phyloP scores from a whole-genome alignment of 2,888 invertebrate genomes.

The Drosophila lutescens region DNA sequence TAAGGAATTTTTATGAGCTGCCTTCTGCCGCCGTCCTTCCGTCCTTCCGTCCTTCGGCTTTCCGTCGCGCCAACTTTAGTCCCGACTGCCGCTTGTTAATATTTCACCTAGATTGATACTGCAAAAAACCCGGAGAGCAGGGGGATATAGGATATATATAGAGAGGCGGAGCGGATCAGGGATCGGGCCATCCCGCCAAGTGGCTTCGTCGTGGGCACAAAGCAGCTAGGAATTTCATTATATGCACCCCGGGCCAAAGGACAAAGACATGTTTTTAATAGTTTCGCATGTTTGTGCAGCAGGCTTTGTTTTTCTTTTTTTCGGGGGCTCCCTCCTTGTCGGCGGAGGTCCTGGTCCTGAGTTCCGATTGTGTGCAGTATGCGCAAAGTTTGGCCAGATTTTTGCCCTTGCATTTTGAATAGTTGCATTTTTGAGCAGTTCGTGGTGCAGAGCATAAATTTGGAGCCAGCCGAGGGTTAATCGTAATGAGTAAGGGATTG shows the following conservation, averaged over 20 bases:
- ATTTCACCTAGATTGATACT: slow-evolving; percentile 80
- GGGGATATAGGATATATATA: not conserved
- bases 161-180: slow-evolving; percentile 2
- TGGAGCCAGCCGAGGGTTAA: slow-evolving; percentile 16
- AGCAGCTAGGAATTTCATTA: slow-evolving; percentile 75
- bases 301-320: slow-evolving; percentile 24
- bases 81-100: slow-evolving; percentile 65
- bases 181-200: slow-evolving; percentile 37
- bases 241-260: slow-evolving; percentile 63
- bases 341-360: not conserved
- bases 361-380: slow-evolving; percentile 27
- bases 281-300: slow-evolving; percentile 72
- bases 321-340: slow-evolving; percentile 1
- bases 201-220: slow-evolving; percentile 45
- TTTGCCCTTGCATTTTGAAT: slow-evolving; percentile 50
- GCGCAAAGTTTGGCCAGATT: slow-evolving; percentile 42
- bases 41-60: slow-evolving; percentile 36
- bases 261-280: slow-evolving; percentile 77
- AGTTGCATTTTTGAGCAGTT: slow-evolving; percentile 64
- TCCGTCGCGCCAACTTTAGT: slow-evolving; percentile 54
- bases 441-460: slow-evolving; percentile 28
- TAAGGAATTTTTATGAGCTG: slow-evolving; percentile 81
- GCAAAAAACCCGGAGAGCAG: slow-evolving; percentile 23
- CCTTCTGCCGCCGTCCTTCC: slow-evolving; percentile 27
- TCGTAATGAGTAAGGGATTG: slow-evolving; percentile 26